Conservation (phyloP, 2,888 invertebrate species). For the Nowickia ferox region DNA sequence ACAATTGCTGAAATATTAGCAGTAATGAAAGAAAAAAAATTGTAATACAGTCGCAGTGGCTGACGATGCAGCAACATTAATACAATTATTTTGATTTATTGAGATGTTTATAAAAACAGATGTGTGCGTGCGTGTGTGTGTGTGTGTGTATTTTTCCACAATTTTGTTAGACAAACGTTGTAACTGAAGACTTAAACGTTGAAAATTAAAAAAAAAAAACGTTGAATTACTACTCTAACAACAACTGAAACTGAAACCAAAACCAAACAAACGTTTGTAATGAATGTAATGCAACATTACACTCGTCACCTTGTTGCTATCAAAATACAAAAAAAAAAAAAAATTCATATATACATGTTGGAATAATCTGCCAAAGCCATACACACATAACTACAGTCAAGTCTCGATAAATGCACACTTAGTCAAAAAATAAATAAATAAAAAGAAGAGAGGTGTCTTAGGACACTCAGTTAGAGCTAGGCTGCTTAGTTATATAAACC, state of each 20-base stretch:
- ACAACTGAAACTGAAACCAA: constrained; percentile 49
- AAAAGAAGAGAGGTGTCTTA: too few species aligned
- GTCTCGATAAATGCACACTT: too few species aligned
- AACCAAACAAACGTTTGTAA: constrained; percentile 46
- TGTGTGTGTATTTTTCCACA: neutral
- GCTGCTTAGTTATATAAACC: too few species aligned
- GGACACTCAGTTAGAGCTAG: too few species aligned
- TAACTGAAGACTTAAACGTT: constrained; percentile 41
- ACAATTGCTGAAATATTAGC: constrained; percentile 49
- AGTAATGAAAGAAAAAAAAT: constrained; percentile 20
- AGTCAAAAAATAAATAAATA: too few species aligned
- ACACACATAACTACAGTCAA: neutral
- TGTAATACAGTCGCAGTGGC: constrained; percentile 1
- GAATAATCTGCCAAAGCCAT: constrained; percentile 15
- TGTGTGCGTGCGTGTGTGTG: neutral
- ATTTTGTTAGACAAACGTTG: constrained; percentile 44
- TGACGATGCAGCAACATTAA: constrained; percentile 48
- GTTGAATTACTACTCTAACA: constrained; percentile 40
- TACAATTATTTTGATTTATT: constrained; percentile 49
- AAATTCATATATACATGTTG: neutral
- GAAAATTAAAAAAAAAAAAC: too few species aligned
- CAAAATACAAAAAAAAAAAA: constrained; percentile 14
- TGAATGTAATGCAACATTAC: constrained; percentile 73
- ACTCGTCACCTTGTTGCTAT: constrained; percentile 71
- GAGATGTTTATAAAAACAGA: neutral